A percentile compares a stretch with the other conserved stretches of the same genome.
These are phyloP conservation scores for Auanema sp. DNA, from an alignment of 2,888 invertebrate genomes.

Conservation along the genomic window DNA sequence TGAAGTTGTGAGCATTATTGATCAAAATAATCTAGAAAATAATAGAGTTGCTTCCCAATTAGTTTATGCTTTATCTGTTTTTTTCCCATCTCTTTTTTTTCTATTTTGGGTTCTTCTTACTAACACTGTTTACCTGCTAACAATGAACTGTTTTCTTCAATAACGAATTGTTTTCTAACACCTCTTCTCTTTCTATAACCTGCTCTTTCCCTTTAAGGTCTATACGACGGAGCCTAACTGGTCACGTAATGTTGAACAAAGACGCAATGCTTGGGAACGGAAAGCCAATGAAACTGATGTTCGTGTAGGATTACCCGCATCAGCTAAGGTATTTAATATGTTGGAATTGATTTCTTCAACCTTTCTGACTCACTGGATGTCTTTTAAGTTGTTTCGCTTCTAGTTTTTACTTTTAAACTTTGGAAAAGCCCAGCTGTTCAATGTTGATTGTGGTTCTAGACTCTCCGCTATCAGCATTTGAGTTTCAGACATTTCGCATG, in stretches of 20 bases:
- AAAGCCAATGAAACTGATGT: slow-evolving; percentile 52
- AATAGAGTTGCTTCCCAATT: neutral
- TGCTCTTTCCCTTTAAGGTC: slow-evolving; percentile 40
- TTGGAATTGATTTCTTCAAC: no score
- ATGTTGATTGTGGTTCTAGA: no score
- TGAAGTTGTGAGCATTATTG: no score
- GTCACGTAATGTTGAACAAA: slow-evolving; percentile 52
- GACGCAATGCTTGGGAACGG: slow-evolving; percentile 55
- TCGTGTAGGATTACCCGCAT: slow-evolving; percentile 48
- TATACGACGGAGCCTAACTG: slow-evolving; percentile 58
- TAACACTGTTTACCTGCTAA: slow-evolving; percentile 5
- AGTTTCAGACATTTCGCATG: no score
- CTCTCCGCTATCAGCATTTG: no score
- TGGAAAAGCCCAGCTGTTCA: no score
- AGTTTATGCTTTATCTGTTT: slow-evolving; percentile 1
- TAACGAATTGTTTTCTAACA: neutral
- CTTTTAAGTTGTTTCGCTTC: no score
- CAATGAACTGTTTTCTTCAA: neutral
- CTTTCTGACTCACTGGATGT: no score
- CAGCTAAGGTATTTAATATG: slow-evolving; percentile 45
- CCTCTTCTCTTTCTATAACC: neutral
- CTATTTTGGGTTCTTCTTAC: neutral
- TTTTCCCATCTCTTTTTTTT: slow-evolving; percentile 5
- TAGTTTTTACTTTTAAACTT: no score
- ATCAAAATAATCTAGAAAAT: no score